Percentiles rank a stretch among this genome's conserved stretches.
phyloP scores from a whole-genome alignment of 2,888 invertebrate genomes.

The Xanthorhoe spadicearia region DNA sequence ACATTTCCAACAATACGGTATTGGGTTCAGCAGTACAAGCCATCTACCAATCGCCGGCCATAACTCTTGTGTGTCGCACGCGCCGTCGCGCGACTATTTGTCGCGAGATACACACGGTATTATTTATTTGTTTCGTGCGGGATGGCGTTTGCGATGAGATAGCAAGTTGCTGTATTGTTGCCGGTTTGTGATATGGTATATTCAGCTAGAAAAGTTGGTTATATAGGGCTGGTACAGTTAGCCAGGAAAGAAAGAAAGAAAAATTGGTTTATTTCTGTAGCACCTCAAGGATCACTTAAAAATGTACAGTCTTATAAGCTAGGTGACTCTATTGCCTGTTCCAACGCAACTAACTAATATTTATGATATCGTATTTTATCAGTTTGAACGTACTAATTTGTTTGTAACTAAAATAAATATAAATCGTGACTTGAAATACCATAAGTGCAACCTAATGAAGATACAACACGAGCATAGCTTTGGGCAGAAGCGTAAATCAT shows the following conservation, averaged over 20 bases:
- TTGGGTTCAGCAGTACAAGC: background rate
- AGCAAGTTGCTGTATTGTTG: slow-evolving; percentile 16
- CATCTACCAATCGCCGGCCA: slow-evolving; percentile 29
- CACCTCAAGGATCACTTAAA: too few relatives aligned
- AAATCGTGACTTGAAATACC: too few relatives aligned
- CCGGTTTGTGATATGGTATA: slow-evolving; percentile 1
- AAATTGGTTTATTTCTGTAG: too few relatives aligned
- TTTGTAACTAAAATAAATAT: too few relatives aligned
- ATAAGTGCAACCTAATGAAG: background rate
- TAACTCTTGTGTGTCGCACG: slow-evolving; percentile 44
- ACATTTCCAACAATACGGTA: slow-evolving; percentile 11
- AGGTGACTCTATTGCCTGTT: too few relatives aligned
- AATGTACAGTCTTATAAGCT: too few relatives aligned
- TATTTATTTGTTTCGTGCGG: slow-evolving; percentile 48
- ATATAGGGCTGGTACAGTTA: too few relatives aligned
- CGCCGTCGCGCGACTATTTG: slow-evolving; percentile 65
- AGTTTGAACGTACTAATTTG: too few relatives aligned
- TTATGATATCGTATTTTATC: too few relatives aligned
- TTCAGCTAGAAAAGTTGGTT: background rate
- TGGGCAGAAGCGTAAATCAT: background rate
- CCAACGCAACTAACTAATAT: too few relatives aligned
- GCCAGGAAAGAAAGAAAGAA: too few relatives aligned
- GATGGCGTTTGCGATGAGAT: slow-evolving; percentile 42
- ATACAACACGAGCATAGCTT: background rate
- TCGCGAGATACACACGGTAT: slow-evolving; percentile 60